Percentiles rank a stretch among this genome's conserved stretches.
phyloP scores from a whole-genome alignment of 92 coral and sea anemone genomes.

The Parazoanthus darwini region DNA sequence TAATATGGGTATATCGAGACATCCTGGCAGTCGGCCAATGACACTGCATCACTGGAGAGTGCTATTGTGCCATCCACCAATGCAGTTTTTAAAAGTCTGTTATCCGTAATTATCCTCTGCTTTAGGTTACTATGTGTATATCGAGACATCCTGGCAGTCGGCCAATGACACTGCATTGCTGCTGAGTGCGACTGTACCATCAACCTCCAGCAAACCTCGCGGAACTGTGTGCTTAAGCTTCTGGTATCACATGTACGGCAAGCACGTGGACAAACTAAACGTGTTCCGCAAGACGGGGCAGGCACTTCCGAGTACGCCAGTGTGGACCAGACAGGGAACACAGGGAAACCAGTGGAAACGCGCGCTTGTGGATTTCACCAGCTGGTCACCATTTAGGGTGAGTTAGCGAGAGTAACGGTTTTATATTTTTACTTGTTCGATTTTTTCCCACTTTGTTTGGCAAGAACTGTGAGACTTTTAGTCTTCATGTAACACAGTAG shows the following conservation, averaged over 20 bases:
- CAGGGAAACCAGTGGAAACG: conserved; percentile 86
- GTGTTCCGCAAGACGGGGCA: conserved; percentile 64
- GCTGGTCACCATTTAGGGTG: conserved; percentile 68
- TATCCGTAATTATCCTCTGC: background rate
- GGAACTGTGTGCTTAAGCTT: conserved; percentile 79
- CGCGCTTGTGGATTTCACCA: conserved; percentile 72
- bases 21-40: conserved; percentile 70
- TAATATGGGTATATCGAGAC: conserved; percentile 94
- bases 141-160: conserved; percentile 83
- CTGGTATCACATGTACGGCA: conserved; percentile 98
- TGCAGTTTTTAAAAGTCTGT: background rate
- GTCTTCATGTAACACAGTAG: too few relatives aligned
- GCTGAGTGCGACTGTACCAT: conserved; percentile 67
- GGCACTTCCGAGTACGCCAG: conserved; percentile 66
- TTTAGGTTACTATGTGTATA: conserved; percentile 87
- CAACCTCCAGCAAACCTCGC: conserved; percentile 59
- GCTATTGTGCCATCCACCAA: conserved; percentile 60
- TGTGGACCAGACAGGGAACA: conserved; percentile 87
- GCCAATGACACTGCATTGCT: conserved; percentile 79
- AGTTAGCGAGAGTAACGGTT: background rate
- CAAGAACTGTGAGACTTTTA: too few relatives aligned
- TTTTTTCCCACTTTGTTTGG: too few relatives aligned
- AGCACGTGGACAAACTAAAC: conserved; percentile 83
- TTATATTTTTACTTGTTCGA: too few relatives aligned
- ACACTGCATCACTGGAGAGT: conserved; percentile 74